Conservation (phyloP, 92 coral and sea anemone species). For the Porites cylindrica region DNA sequence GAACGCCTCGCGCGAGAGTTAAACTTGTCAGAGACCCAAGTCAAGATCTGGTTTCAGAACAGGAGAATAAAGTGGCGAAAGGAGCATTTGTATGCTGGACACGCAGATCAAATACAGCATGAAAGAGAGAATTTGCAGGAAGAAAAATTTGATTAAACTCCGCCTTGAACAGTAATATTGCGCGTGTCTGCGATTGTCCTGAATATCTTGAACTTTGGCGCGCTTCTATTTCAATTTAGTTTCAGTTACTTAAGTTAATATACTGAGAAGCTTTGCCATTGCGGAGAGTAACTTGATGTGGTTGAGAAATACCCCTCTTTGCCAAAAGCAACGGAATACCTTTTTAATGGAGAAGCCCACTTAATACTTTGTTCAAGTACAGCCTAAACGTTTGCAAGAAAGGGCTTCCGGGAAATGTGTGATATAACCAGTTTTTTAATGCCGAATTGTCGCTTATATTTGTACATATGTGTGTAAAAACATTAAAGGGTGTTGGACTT, state of each 20-base stretch:
- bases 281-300: not conserved
- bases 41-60: slow-evolving; percentile 98
- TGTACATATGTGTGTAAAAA: not conserved
- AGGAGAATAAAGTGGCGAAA: slow-evolving; percentile 98
- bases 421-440: not conserved
- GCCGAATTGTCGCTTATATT: not conserved
- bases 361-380: not conserved
- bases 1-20: slow-evolving; percentile 89
- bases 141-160: not conserved
- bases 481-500: not conserved
- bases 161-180: not conserved
- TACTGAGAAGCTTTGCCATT: no score
- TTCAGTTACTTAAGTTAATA: no score
- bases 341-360: no score
- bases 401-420: not conserved
- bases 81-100: slow-evolving; percentile 74
- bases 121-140: not conserved
- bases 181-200: no score
- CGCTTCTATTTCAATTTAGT: no score
- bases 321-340: not conserved
- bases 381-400: not conserved
- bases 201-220: no score
- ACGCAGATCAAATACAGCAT: not conserved
- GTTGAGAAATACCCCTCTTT: not conserved
- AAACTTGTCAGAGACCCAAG: slow-evolving; percentile 93